Percentiles rank a stretch among this genome's conserved stretches.
phyloP scores from a whole-genome alignment of 2,888 invertebrate species.

The Himalopsyche anomala region DNA sequence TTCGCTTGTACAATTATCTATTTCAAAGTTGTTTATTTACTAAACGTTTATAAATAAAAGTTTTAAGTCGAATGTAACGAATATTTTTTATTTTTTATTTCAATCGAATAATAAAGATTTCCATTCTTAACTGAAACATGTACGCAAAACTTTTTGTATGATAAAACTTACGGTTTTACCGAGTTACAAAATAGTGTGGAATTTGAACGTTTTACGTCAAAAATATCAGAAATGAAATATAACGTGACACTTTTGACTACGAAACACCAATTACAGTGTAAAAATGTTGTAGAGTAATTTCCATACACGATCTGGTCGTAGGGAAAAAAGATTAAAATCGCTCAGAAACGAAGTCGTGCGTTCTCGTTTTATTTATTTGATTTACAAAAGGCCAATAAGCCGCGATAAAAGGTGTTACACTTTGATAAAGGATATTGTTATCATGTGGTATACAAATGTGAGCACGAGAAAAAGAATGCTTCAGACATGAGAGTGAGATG shows the following conservation, averaged over 20 bases:
- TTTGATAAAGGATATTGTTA: conserved; percentile 62
- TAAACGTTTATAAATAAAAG: too few relatives aligned
- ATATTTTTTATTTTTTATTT: too few relatives aligned
- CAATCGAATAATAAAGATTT: conserved; percentile 6
- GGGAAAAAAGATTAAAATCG: conserved; percentile 66
- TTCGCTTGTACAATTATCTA: too few relatives aligned
- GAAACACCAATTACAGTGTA: conserved; percentile 50
- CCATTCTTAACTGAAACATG: background rate
- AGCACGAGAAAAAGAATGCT: conserved; percentile 29
- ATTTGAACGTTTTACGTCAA: background rate
- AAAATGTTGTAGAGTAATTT: conserved; percentile 65
- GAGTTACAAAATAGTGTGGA: background rate
- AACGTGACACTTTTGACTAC: conserved; percentile 24
- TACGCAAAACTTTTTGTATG: background rate
- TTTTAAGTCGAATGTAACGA: too few relatives aligned
- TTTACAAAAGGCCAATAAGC: conserved; percentile 63
- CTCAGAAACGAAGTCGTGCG: conserved; percentile 65
- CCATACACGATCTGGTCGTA: conserved; percentile 66
- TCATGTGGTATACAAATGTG: conserved; percentile 59
- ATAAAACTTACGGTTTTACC: background rate
- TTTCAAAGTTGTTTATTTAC: too few relatives aligned
- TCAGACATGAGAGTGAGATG: conserved; percentile 26
- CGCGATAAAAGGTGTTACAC: conserved; percentile 61
- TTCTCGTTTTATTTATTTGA: conserved; percentile 63
- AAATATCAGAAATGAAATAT: conserved; percentile 7